Evolutionary conservation across 1,140 invertebrate genomes (phyloP).

Genomic region (Drosophila subpulchrella): DNA sequence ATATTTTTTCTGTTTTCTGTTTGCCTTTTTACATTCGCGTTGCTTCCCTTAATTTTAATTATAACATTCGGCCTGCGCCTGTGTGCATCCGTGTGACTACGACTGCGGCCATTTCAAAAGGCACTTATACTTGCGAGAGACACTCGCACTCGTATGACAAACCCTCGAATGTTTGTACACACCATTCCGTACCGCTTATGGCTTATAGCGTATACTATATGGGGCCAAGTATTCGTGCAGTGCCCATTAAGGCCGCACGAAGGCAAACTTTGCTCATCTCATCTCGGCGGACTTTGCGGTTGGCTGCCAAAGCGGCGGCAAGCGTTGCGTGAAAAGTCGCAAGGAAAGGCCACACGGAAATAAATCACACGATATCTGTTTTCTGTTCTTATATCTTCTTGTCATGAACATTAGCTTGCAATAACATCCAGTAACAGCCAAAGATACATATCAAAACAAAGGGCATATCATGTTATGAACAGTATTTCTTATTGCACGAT

Average conservation of each 20-base stretch:
- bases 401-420: too few species aligned
- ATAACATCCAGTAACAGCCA: too few species aligned
- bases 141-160: constrained; percentile 18
- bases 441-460: too few species aligned
- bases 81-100: constrained; percentile 27
- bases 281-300: constrained; percentile 48
- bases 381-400: too few species aligned
- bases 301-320: constrained; percentile 38
- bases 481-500: too few species aligned
- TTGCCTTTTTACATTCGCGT: constrained; percentile 41
- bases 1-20: constrained; percentile 28
- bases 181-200: neutral
- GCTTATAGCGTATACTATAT: constrained; percentile 7
- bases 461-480: too few species aligned
- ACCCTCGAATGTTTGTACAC: constrained; percentile 22
- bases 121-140: constrained; percentile 6
- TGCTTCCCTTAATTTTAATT: constrained; percentile 68
- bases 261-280: constrained; percentile 56
- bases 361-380: neutral
- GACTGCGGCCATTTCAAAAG: constrained; percentile 50
- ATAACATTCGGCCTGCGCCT: constrained; percentile 44
- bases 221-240: constrained; percentile 24
- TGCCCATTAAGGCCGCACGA: constrained; percentile 40
- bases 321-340: constrained; percentile 46
- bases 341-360: constrained; percentile 12